Conservation (phyloP, 2,797 vertebrate genomes). For the Lagorchestes hirsutus region DNA sequence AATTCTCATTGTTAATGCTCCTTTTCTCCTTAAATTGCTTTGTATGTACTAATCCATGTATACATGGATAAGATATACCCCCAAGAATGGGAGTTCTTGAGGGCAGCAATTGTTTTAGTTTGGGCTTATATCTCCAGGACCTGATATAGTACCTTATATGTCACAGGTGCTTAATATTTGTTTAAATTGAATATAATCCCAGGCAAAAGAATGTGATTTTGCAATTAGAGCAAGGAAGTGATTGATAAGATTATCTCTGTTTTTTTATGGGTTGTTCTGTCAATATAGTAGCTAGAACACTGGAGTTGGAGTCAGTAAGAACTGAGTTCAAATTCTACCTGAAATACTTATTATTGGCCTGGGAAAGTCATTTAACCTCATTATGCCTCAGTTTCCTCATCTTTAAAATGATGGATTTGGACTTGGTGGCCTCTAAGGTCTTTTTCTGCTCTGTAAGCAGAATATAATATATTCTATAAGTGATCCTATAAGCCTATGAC, state of each 20-base stretch:
- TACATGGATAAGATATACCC: not conserved
- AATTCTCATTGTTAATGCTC: not conserved
- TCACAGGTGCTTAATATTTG: not conserved
- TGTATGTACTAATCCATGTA: not conserved
- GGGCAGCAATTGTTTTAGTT: not conserved
- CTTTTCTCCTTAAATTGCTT: not conserved
- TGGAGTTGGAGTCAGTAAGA: not conserved
- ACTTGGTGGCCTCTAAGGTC: not conserved
- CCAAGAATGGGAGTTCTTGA: not conserved
- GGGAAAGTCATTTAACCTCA: not conserved
- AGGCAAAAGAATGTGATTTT: slow-evolving; percentile 34
- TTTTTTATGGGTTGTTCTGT: slow-evolving; percentile 33
- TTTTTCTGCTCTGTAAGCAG: not conserved
- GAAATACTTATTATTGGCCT: not conserved
- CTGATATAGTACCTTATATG: not conserved
- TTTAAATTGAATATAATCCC: slow-evolving; percentile 1
- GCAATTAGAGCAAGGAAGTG: not conserved
- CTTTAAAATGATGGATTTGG: not conserved
- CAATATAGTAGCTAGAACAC: not conserved
- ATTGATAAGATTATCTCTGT: not conserved
- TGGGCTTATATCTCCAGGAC: not conserved
- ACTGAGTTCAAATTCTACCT: not conserved
- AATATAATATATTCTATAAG: too few relatives aligned
- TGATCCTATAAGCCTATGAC: not conserved
- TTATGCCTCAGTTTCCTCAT: not conserved